Evolutionary conservation across 2,888 invertebrate genomes (phyloP).

Genomic region (Maniola hyperantus): DNA sequence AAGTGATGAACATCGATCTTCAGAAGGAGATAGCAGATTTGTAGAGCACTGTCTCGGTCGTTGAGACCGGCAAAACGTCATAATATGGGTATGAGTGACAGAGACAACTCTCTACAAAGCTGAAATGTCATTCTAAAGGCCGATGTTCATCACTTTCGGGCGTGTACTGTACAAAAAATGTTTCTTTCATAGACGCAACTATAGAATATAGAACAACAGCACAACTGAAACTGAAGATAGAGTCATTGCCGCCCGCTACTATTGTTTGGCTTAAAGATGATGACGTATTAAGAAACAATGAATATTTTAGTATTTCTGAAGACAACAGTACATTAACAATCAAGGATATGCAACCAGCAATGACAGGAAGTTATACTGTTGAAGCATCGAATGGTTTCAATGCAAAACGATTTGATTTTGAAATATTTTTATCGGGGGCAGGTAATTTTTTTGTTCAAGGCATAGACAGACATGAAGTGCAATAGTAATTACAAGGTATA

Average conservation of each 20-base stretch:
- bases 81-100: too few species aligned
- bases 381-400: slow-evolving; percentile 45
- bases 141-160: too few species aligned
- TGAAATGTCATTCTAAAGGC: too few species aligned
- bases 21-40: too few species aligned
- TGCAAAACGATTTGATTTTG: slow-evolving; percentile 41
- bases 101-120: too few species aligned
- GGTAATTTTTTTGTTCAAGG: slow-evolving; percentile 43
- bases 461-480: too few species aligned
- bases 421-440: slow-evolving; percentile 46
- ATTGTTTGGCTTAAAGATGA: slow-evolving; percentile 51
- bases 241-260: slow-evolving; percentile 50
- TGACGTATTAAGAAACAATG: slow-evolving; percentile 35
- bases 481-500: too few species aligned
- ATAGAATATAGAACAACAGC: slow-evolving; percentile 46
- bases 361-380: slow-evolving; percentile 49
- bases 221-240: slow-evolving; percentile 46
- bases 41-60: too few species aligned
- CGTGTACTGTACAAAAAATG: background rate
- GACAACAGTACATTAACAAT: slow-evolving; percentile 48
- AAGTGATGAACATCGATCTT: too few species aligned
- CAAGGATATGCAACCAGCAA: slow-evolving; percentile 45
- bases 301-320: slow-evolving; percentile 42
- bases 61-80: too few species aligned
- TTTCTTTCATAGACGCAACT: slow-evolving; percentile 43